These are phyloP conservation scores for Melipona quadrifasciata DNA, from an alignment of 1,140 invertebrate genomes.

Conservation along the genomic window DNA sequence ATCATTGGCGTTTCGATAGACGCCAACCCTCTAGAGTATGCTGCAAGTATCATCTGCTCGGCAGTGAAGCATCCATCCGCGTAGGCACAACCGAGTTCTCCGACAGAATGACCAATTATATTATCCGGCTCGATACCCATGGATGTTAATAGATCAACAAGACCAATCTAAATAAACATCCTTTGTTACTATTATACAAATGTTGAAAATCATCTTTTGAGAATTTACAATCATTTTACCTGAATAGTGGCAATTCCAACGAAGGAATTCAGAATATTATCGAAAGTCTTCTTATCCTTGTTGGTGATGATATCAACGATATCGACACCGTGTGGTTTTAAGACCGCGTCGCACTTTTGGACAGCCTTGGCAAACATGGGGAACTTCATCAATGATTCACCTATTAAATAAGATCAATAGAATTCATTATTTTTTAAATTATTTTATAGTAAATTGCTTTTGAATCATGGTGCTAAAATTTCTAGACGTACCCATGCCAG, in stretches of 20 bases:
- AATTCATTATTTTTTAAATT: not conserved
- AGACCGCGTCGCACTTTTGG: conserved; percentile 81
- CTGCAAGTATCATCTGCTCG: conserved; percentile 89
- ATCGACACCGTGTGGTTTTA: conserved; percentile 84
- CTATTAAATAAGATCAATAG: conserved; percentile 79
- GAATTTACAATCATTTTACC: conserved; percentile 75
- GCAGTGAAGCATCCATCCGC: conserved; percentile 91
- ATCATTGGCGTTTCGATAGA: conserved; percentile 90
- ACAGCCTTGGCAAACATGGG: conserved; percentile 87
- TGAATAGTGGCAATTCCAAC: conserved; percentile 91
- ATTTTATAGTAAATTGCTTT: not conserved
- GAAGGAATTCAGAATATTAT: conserved; percentile 86
- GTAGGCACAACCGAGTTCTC: conserved; percentile 91
- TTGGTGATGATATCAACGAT: conserved; percentile 85
- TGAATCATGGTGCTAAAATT: too few species aligned
- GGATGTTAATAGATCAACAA: conserved; percentile 87
- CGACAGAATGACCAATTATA: conserved; percentile 91
- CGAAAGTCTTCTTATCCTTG: conserved; percentile 83
- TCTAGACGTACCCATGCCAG: conserved; percentile 57
- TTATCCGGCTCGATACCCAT: conserved; percentile 87
- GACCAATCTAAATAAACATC: conserved; percentile 83
- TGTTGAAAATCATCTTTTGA: not conserved
- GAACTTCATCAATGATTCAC: conserved; percentile 84
- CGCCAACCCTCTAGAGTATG: conserved; percentile 92
- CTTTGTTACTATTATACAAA: not conserved